These are phyloP conservation scores for Octonoba sinensis DNA, from an alignment of 2,888 invertebrate genomes.

Conservation along the genomic window DNA sequence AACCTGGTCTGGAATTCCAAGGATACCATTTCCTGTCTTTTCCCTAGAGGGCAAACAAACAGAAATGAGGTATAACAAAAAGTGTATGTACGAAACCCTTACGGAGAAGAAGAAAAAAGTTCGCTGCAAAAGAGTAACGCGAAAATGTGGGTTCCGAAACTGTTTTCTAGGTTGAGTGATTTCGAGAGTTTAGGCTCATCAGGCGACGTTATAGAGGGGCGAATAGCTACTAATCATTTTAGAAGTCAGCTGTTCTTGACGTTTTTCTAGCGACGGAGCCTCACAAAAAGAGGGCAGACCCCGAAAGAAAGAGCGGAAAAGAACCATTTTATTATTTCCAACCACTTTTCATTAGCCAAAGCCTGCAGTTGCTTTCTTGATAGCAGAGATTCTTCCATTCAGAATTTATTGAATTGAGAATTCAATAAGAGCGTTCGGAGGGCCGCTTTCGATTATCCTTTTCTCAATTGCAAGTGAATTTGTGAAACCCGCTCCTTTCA, in stretches of 20 bases:
- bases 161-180: constrained; percentile 53
- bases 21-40: constrained; percentile 3
- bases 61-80: constrained; percentile 34
- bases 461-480: too few relatives aligned
- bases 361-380: background rate
- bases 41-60: constrained; percentile 19
- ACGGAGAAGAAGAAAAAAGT: background rate
- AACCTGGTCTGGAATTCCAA: background rate
- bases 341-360: constrained; percentile 55
- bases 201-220: constrained; percentile 33
- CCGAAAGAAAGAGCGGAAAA: constrained; percentile 11
- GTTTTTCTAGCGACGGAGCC: constrained; percentile 8
- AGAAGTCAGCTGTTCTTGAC: constrained; percentile 60
- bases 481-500: too few relatives aligned
- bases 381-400: too few relatives aligned
- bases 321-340: constrained; percentile 28
- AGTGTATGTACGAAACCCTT: background rate
- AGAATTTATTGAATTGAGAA: too few relatives aligned
- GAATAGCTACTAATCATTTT: constrained; percentile 57
- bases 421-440: too few relatives aligned
- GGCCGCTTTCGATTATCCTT: too few relatives aligned
- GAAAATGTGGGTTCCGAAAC: constrained; percentile 52
- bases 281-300: too few relatives aligned
- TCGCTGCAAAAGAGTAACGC: constrained; percentile 40
- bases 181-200: constrained; percentile 45